Conservation (phyloP, 2,797 vertebrate genomes). For the Notamacropus eugenii region DNA sequence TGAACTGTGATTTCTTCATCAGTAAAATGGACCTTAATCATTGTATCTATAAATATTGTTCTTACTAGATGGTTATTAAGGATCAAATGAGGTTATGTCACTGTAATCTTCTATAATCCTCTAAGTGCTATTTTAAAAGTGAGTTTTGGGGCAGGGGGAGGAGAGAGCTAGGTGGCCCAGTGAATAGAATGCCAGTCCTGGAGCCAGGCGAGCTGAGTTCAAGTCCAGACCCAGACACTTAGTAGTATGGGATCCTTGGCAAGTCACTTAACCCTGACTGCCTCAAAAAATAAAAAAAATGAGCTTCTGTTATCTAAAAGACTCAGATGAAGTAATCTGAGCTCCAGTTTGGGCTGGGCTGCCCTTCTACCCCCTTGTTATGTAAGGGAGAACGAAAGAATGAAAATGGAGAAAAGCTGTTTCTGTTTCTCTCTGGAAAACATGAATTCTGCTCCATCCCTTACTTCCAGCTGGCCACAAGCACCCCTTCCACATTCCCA, state of each 20-base stretch:
- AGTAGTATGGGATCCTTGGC: background rate
- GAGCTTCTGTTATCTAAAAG: background rate
- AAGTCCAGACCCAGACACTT: background rate
- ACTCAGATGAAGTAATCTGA: background rate
- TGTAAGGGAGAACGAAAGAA: background rate
- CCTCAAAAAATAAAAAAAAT: background rate
- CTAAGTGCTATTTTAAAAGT: background rate
- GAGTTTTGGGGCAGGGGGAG: background rate
- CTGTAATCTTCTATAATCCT: background rate
- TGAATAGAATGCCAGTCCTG: background rate
- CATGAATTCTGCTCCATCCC: background rate
- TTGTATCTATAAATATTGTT: background rate
- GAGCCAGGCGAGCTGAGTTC: background rate
- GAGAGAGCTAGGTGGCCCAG: background rate
- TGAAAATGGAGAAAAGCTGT: background rate
- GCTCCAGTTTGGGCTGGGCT: background rate
- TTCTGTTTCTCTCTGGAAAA: background rate
- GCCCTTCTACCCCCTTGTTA: background rate
- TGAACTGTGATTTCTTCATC: background rate
- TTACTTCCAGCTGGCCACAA: background rate
- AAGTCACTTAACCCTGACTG: background rate
- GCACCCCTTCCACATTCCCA: slow-evolving; percentile 29
- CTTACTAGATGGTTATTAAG: background rate
- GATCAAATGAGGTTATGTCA: background rate
- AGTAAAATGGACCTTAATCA: background rate